Evolutionary conservation across 1,140 invertebrate species (phyloP), one percentile per base, ranked within the genome.

Genomic region (Bombus picipes): DNA sequence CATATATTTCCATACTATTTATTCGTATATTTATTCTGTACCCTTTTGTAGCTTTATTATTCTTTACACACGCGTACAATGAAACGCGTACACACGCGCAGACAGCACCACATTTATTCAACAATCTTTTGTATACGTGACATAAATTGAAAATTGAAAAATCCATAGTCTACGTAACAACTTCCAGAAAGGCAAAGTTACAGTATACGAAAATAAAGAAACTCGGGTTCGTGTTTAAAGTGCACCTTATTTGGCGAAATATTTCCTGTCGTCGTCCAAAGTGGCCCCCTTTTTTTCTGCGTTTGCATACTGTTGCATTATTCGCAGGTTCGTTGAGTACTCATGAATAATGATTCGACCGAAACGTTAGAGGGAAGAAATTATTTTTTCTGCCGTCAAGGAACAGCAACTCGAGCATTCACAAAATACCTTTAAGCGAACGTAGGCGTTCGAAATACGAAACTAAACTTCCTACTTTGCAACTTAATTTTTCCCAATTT

Each of bases 331-430:
- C 32, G 43, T 74, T 15, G 73, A 53, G 41, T 47, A 43, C 73
- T 25, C n/a, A 25, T 74, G 73, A 74, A 74, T 74, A 74, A 74
- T 53, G 43, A 74, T 43, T 53, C 37, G 43, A 34, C n/a, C 25
- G 43, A 74, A 34, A 53, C 43, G 22, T 43, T 53, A 28, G 73
- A 74, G 43, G 43, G 10, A 74, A 74, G 18, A 53, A 74, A 74
- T 74, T 74, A 74, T 74, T 76, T 59, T 34, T 39, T 39, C 15
- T 39, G 53, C 53, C 73, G n/a, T 74, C 32, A 53, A 10, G 43
- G 18, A 74, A 12, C 22, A 34, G 22, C 18, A 10, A 34, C 41
- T n/a, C n/a, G 39, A 47, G 41, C 43, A 74, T 53, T 74, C 32
- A 53, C 22, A 74, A 74, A 74, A 34, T 34, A 18, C 73, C 53